phyloP scores from a whole-genome alignment of 2,888 invertebrate species.

The Leptinotarsa peninsularis region DNA sequence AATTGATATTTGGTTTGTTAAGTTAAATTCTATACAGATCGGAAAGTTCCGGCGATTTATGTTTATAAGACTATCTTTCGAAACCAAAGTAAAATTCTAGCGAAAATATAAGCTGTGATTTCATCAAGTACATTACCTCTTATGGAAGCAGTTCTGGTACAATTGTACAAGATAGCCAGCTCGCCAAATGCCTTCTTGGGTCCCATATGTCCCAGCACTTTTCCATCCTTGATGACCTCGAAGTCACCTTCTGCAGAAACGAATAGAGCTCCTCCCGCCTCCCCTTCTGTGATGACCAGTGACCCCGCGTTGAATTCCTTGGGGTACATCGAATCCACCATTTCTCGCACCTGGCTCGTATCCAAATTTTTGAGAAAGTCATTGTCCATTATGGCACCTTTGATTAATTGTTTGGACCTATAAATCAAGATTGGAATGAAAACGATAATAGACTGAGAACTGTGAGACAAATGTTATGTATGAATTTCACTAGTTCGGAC shows the following conservation, averaged over 20 bases:
- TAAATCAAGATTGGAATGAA: slow-evolving; percentile 32
- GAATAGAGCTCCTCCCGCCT: slow-evolving; percentile 73
- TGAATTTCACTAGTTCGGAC: too few species aligned
- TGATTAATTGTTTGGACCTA: slow-evolving; percentile 75
- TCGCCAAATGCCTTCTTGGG: slow-evolving; percentile 78
- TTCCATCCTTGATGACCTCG: slow-evolving; percentile 75
- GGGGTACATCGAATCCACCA: slow-evolving; percentile 77
- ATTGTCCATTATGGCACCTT: slow-evolving; percentile 75
- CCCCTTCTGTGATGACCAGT: slow-evolving; percentile 73
- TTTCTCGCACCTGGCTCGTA: slow-evolving; percentile 73
- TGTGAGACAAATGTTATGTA: too few species aligned
- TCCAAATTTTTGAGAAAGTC: slow-evolving; percentile 76
- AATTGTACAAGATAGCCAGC: slow-evolving; percentile 81
- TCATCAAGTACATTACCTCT: slow-evolving; percentile 64
- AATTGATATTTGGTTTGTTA: too few species aligned
- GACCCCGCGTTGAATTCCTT: slow-evolving; percentile 69
- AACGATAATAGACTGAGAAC: too few species aligned
- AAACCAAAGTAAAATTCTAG: too few species aligned
- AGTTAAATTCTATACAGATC: too few species aligned
- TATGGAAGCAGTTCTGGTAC: slow-evolving; percentile 77
- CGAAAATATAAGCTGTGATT: too few species aligned
- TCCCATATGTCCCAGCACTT: slow-evolving; percentile 74
- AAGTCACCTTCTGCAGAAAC: slow-evolving; percentile 77
- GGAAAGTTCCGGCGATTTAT: too few species aligned
- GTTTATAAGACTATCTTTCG: too few species aligned